These are phyloP conservation scores for Stenotaenia linearis DNA, from an alignment of 2,888 invertebrate species.

Conservation along the genomic window DNA sequence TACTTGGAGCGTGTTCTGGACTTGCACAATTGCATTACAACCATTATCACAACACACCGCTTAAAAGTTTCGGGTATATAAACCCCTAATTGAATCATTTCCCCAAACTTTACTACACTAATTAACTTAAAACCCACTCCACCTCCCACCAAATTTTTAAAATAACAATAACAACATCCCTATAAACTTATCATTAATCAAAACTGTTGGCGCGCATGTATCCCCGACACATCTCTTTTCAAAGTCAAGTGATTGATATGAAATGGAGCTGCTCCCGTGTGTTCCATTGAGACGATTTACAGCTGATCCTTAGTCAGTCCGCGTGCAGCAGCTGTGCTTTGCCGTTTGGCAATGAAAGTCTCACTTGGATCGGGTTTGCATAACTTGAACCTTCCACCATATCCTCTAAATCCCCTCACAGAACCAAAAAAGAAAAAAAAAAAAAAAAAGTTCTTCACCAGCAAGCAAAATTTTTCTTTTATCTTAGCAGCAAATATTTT, in stretches of 20 bases:
- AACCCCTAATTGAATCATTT: no score
- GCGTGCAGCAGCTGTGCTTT: slow-evolving; percentile 9
- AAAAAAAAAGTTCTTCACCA: no score
- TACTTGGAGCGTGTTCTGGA: no score
- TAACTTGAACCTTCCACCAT: background rate
- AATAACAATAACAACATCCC: background rate
- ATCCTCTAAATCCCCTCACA: background rate
- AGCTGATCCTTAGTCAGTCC: slow-evolving; percentile 20
- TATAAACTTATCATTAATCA: background rate
- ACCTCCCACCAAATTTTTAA: no score
- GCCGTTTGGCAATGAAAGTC: slow-evolving; percentile 1
- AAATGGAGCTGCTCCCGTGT: slow-evolving; percentile 21
- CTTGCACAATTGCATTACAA: no score
- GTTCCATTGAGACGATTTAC: slow-evolving; percentile 26
- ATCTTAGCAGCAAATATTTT: background rate
- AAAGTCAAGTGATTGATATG: slow-evolving; percentile 26
- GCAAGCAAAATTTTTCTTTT: background rate
- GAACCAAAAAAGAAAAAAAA: background rate
- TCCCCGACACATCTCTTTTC: background rate
- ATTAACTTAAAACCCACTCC: no score
- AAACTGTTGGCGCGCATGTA: slow-evolving; percentile 10
- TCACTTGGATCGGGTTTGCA: background rate
- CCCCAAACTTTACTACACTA: no score
- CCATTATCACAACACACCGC: no score
- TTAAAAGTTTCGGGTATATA: no score